These are phyloP conservation scores for Limnephilus auricula DNA, from an alignment of 2,888 invertebrate genomes.

Conservation along the genomic window DNA sequence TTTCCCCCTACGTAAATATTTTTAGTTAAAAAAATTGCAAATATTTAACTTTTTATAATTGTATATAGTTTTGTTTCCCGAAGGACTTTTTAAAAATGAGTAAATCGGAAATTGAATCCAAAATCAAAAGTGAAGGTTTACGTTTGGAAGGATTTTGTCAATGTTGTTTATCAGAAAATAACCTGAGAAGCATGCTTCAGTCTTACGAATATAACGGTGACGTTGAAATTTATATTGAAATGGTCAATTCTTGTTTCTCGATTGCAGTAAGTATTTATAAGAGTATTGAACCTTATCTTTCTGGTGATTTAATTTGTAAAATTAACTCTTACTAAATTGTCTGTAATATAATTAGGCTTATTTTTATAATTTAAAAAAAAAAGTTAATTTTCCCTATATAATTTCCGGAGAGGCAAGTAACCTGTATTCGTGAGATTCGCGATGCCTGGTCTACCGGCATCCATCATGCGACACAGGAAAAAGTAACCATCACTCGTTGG, in stretches of 20 bases:
- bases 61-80: background rate
- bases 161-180: conserved; percentile 41
- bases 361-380: background rate
- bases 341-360: background rate
- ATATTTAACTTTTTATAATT: background rate
- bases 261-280: conserved; percentile 7
- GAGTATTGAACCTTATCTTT: background rate
- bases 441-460: no score
- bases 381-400: no score
- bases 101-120: background rate
- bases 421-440: no score
- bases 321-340: background rate
- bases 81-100: background rate
- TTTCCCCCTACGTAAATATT: background rate
- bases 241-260: conserved; percentile 27
- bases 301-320: no score
- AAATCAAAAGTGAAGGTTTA: background rate
- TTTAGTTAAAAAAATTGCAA: background rate
- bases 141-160: conserved; percentile 38
- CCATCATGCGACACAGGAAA: no score
- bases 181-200: conserved; percentile 31
- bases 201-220: background rate
- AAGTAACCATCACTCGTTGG: no score
- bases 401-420: no score
- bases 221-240: conserved; percentile 23